Percentiles rank a stretch among this genome's conserved stretches.
Evolutionary conservation across 2,888 invertebrate species (phyloP).

Genomic region (Anagyrus pseudococci): DNA sequence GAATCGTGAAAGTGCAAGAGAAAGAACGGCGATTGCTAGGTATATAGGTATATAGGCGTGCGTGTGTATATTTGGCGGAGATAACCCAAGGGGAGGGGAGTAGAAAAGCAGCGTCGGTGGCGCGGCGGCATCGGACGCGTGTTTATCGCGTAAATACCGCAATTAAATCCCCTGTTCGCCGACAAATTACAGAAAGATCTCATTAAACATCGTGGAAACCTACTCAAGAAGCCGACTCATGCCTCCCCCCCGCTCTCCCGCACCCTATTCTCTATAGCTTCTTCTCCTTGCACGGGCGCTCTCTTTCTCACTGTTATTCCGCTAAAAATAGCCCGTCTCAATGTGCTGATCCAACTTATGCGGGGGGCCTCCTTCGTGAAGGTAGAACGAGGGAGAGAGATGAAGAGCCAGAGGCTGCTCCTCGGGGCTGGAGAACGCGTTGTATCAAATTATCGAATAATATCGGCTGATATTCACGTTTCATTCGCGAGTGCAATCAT

Average conservation of each 20-base stretch:
- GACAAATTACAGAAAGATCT: constrained; percentile 38
- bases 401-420: constrained; percentile 6
- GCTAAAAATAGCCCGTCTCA: constrained; percentile 23
- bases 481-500: constrained; percentile 15
- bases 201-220: constrained; percentile 36
- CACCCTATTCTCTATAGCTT: no score
- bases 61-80: no score
- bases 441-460: constrained; percentile 37
- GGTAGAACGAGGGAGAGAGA: not conserved
- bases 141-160: constrained; percentile 38
- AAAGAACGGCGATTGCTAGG: no score
- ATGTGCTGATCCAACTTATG: not conserved
- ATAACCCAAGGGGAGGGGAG: not conserved
- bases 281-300: no score
- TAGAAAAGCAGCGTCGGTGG: not conserved
- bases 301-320: not conserved
- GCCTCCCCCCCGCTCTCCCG: not conserved
- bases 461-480: constrained; percentile 24
- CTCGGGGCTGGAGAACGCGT: constrained; percentile 22
- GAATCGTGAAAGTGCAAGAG: not conserved
- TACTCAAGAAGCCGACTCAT: constrained; percentile 1
- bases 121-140: constrained; percentile 1
- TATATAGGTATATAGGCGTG: no score
- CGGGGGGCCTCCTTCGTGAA: not conserved
- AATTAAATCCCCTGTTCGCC: constrained; percentile 37